Conservation (phyloP, 2,888 invertebrate genomes). For the Luffia ferchaultella region DNA sequence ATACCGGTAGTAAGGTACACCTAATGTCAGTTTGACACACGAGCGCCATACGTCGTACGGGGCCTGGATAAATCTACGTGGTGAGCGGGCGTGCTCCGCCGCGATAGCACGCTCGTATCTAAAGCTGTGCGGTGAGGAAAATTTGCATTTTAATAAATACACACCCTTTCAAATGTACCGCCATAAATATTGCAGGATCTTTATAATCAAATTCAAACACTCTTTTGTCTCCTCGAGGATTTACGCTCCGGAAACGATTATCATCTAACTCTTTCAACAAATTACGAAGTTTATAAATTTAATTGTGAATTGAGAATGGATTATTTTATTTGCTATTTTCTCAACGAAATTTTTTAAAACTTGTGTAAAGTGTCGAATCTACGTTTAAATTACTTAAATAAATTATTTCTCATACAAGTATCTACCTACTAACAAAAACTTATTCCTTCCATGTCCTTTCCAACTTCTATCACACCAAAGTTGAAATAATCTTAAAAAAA, state of each 20-base stretch:
- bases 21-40: background rate
- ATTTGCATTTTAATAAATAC: slow-evolving; percentile 68
- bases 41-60: slow-evolving; percentile 3
- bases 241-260: background rate
- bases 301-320: no score
- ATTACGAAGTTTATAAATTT: no score
- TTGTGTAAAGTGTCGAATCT: no score
- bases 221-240: slow-evolving; percentile 22
- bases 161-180: slow-evolving; percentile 61
- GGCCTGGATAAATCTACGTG: slow-evolving; percentile 61
- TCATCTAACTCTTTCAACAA: background rate
- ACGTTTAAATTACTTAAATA: no score
- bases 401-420: no score
- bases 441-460: no score
- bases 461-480: no score
- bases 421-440: no score
- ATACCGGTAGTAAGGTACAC: background rate
- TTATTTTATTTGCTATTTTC: no score
- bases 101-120: slow-evolving; percentile 53
- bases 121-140: slow-evolving; percentile 45
- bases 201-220: slow-evolving; percentile 63
- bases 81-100: slow-evolving; percentile 56
- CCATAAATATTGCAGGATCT: slow-evolving; percentile 58
- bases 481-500: no score
- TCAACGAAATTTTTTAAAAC: no score